Evolutionary conservation across 64 coral and sea anemone species (phyloP), one percentile per base, ranked within the genome.

Genomic region (Actinia equina): DNA sequence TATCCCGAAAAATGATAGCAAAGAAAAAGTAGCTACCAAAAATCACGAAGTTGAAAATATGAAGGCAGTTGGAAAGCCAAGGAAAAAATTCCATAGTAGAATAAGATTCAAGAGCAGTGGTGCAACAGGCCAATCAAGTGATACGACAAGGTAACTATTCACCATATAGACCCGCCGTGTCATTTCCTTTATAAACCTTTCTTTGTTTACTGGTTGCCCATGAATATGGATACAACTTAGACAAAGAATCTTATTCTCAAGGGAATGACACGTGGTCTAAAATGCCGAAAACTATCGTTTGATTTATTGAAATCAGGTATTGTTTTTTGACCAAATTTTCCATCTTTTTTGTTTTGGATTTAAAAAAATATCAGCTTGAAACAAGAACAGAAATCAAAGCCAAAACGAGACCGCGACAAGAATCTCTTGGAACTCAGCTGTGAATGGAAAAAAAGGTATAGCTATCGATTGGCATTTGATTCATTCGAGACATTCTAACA

Each of bases 371-470:
- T 22, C 63, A 74, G 69, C 25, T 14, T 74, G 25, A 74, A 74
- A 74, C 12, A 5, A 41, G 69, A 74, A 11, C 69, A 74, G 9
- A 74, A 74, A 74, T 37, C 69, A 74, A 74, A 74, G 26, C 1
- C 69, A 78, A 85, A 85, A 14, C 23, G 53, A 85, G 78, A 90
- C 53, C 82, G 82, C 2, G 84, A 90, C 15, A 90, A 78, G 60
- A 90, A 67, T 13, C 17, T 90, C 27, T 56, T 90, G 45, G 89
- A 90, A 45, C 76, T 90, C 45, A 84, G 89, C 54, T 53, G 85
- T 17, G 82, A 90, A 77, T 85, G 30, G 69, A 55, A 90, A 20
- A 85, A 85, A 60, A 85, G 63, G 89, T 90, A 77, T n/a, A 78
- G 22, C 22, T 65, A 11, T 19, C 5, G n/a, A 22, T 22, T 22